Conservation (phyloP, 2,888 invertebrate species). For the Piscicola geometra region DNA sequence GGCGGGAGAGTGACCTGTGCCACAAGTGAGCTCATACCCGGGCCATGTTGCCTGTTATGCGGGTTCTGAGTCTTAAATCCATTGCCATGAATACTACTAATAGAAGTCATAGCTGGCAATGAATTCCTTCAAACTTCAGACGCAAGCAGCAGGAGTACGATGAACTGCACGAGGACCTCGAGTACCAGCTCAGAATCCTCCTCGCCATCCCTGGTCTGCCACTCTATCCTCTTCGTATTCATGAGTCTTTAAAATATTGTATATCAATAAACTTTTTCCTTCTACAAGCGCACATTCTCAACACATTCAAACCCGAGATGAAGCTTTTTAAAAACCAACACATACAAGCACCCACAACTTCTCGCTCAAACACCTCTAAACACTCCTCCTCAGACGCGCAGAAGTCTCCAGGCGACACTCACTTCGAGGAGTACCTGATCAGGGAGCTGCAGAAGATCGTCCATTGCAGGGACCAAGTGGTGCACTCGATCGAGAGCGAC, state of each 20-base stretch:
- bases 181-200: conserved; percentile 80
- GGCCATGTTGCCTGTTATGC: background rate
- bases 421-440: background rate
- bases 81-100: too few relatives aligned
- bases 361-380: too few relatives aligned
- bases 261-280: too few relatives aligned
- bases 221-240: background rate
- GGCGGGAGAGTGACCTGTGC: conserved; percentile 87
- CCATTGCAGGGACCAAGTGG: background rate
- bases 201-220: conserved; percentile 70
- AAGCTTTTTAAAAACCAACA: too few relatives aligned
- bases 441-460: conserved; percentile 7
- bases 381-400: background rate
- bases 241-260: too few relatives aligned
- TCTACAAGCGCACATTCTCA: too few relatives aligned
- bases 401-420: background rate
- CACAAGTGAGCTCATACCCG: conserved; percentile 65
- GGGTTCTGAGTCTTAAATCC: too few relatives aligned
- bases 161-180: conserved; percentile 84
- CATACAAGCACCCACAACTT: too few relatives aligned
- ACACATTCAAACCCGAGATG: too few relatives aligned
- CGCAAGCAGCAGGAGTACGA: conserved; percentile 82
- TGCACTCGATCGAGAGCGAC: conserved; percentile 17
- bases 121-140: too few relatives aligned
- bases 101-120: too few relatives aligned